Evolutionary conservation across 2,888 invertebrate species (phyloP).

Genomic region (Thereva nobilitata): DNA sequence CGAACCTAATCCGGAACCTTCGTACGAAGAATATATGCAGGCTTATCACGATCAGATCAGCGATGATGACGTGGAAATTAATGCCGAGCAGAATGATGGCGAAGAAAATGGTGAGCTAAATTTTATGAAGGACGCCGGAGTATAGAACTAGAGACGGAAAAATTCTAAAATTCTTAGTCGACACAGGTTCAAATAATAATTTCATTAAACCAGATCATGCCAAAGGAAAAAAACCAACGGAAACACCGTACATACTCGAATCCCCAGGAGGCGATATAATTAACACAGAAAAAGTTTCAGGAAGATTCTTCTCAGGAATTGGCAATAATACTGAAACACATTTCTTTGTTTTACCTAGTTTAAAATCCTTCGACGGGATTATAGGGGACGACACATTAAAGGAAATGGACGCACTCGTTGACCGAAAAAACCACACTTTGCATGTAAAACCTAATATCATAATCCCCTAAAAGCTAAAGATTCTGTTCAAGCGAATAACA

Average conservation of each 20-base stretch:
- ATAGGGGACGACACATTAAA: constrained; percentile 42
- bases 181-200: constrained; percentile 35
- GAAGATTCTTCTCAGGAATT: constrained; percentile 31
- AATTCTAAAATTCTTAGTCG: constrained; percentile 30
- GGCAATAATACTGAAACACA: constrained; percentile 28
- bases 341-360: constrained; percentile 38
- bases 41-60: not conserved
- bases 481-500: constrained; percentile 16
- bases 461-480: constrained; percentile 22
- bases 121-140: constrained; percentile 19
- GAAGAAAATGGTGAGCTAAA: constrained; percentile 5
- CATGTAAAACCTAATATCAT: constrained; percentile 32
- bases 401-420: constrained; percentile 39
- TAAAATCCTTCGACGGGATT: constrained; percentile 40
- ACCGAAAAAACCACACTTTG: constrained; percentile 38
- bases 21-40: not conserved
- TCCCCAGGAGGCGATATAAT: constrained; percentile 20
- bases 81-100: not conserved
- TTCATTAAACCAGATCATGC: constrained; percentile 10
- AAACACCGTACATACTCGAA: constrained; percentile 10
- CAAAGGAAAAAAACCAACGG: not conserved
- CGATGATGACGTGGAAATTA: not conserved
- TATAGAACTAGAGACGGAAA: constrained; percentile 19
- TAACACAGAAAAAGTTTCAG: constrained; percentile 32
- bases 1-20: too few relatives aligned